Evolutionary conservation across 2,797 vertebrate genomes (phyloP).

Genomic region (Synanceia verrucosa): DNA sequence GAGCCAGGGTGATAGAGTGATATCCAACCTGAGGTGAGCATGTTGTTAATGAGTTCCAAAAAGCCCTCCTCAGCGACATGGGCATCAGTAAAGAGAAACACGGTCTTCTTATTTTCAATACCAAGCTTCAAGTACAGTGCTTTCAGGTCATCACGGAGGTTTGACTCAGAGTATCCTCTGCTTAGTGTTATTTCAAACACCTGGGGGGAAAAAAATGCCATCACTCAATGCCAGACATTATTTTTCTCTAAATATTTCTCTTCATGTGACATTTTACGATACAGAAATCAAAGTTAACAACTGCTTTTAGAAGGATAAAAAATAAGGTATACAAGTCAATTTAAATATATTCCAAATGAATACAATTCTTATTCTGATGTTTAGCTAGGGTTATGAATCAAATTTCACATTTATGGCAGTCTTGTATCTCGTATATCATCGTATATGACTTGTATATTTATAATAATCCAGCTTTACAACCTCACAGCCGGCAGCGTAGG

Average conservation of each 20-base stretch:
- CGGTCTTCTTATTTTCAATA: constrained; percentile 87
- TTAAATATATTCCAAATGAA: too few species aligned
- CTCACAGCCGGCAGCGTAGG: constrained; percentile 91
- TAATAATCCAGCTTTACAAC: too few species aligned
- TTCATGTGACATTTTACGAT: background rate
- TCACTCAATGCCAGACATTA: background rate
- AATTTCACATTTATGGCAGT: too few species aligned
- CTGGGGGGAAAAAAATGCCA: constrained; percentile 72
- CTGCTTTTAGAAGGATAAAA: background rate
- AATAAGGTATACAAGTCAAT: too few species aligned
- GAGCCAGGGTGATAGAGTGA: background rate
- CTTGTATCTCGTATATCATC: too few species aligned
- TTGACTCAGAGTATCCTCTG: constrained; percentile 90
- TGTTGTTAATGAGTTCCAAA: constrained; percentile 97
- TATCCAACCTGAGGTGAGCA: constrained; percentile 93
- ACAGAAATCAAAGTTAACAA: background rate
- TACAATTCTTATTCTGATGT: too few species aligned
- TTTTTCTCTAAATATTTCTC: background rate
- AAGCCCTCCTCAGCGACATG: constrained; percentile 96
- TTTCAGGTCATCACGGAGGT: constrained; percentile 93
- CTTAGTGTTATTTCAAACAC: constrained; percentile 93
- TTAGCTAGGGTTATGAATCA: too few species aligned
- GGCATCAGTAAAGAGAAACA: constrained; percentile 94
- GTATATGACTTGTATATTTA: too few species aligned
- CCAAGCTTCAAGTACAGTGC: constrained; percentile 90